These are phyloP conservation scores for Tigriopus californicus DNA, from an alignment of 2,888 invertebrate species.

Conservation along the genomic window DNA sequence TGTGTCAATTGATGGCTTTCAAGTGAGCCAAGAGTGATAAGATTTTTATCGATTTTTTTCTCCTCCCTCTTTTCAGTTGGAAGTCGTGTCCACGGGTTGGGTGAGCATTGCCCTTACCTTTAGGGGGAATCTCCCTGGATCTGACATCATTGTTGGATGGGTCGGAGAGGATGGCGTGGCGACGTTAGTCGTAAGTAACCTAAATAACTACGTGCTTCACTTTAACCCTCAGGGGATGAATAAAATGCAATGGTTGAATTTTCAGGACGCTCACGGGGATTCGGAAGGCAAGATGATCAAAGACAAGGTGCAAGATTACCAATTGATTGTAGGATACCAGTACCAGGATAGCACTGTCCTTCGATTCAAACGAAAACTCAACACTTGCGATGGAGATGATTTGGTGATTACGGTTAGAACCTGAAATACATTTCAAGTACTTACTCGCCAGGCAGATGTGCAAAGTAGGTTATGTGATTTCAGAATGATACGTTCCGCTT, in stretches of 20 bases:
- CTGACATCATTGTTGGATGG: constrained; percentile 77
- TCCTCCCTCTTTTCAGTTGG: constrained; percentile 8
- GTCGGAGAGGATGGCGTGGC: constrained; percentile 38
- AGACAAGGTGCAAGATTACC: constrained; percentile 50
- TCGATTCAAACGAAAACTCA: constrained; percentile 55
- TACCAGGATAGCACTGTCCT: constrained; percentile 66
- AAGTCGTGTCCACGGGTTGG: constrained; percentile 46
- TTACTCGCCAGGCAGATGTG: not conserved
- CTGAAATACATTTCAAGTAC: not conserved
- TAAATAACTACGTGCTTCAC: not conserved
- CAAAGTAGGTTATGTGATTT: not conserved
- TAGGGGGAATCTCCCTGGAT: constrained; percentile 54
- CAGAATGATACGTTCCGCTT: constrained; percentile 49
- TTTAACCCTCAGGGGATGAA: not conserved
- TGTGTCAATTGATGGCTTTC: no score
- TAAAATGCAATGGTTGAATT: not conserved
- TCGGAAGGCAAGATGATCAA: not conserved
- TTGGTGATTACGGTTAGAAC: constrained; percentile 15
- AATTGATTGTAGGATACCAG: constrained; percentile 59
- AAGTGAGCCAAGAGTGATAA: no score
- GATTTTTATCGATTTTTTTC: no score
- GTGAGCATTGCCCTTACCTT: constrained; percentile 69
- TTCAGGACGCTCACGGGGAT: constrained; percentile 9
- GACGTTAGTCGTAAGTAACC: constrained; percentile 27
- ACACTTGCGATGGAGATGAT: constrained; percentile 50